A percentile compares a stretch with the other conserved stretches of the same genome.
These are phyloP conservation scores for Elmis aenea DNA, from an alignment of 2,888 invertebrate species.

Conservation along the genomic window DNA sequence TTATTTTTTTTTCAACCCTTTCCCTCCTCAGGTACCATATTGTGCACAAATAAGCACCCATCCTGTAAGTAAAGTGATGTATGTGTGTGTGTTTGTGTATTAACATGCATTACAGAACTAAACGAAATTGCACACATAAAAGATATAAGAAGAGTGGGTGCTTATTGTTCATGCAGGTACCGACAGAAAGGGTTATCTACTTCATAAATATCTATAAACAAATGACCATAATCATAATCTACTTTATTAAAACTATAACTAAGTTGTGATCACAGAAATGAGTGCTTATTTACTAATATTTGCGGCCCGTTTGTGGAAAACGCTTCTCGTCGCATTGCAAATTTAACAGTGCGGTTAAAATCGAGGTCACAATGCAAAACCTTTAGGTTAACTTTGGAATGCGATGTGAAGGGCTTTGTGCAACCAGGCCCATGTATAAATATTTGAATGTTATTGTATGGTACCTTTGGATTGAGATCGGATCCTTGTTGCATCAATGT, in stretches of 20 bases:
- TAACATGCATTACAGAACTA: slow-evolving; percentile 18
- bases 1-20: not conserved
- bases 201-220: slow-evolving; percentile 10
- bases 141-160: slow-evolving; percentile 28
- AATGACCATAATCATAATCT: slow-evolving; percentile 11
- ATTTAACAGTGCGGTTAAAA: no score
- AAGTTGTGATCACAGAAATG: slow-evolving; percentile 27
- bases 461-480: slow-evolving; percentile 70
- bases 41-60: slow-evolving; percentile 28
- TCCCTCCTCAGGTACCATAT: slow-evolving; percentile 12
- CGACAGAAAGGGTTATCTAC: slow-evolving; percentile 23
- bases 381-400: no score
- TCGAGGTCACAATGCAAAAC: no score
- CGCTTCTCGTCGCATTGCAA: no score
- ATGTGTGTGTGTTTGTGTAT: no score
- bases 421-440: no score
- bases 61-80: no score
- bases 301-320: no score
- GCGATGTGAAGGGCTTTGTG: no score
- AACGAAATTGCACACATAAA: slow-evolving; percentile 9
- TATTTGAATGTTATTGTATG: no score
- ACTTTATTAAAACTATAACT: no score
- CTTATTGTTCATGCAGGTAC: slow-evolving; percentile 35
- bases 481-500: slow-evolving; percentile 84
- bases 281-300: slow-evolving; percentile 28